Evolutionary conservation across 2,113 vertebrate species (phyloP), one percentile per base, ranked within the genome.

Genomic region (Notothenia rossii): DNA sequence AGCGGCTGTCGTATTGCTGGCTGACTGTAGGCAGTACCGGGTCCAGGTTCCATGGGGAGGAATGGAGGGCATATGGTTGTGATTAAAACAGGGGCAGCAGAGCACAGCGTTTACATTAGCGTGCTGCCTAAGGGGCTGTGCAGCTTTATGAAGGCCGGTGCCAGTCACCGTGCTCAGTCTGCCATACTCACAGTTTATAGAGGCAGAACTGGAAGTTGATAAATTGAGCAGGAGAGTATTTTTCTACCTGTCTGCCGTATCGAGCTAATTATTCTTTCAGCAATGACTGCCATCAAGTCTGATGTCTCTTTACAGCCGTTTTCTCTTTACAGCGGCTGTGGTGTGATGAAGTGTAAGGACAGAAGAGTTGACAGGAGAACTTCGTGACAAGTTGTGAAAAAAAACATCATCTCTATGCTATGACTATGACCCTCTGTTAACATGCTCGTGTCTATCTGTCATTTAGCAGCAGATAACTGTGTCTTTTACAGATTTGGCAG

Each of bases 51-150:
- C 49, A 3, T 82, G 75, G 68, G 83, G 69, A 71, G 74, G 82
- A 90, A 84, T 88, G 87, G 43, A 8, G 62, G 78, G 79, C 89
- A 94, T 89, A 91, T 92, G 91, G 86, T 83, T 88, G 75, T 87
- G 89, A 92, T 91, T 93, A 92, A 83, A 86, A 82, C 82, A 61
- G 80, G 76, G 81, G 82, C 79, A 74, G 80, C 62, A 18, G 83
- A 86, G 89, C 79, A 50, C 86, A 72, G 72, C 55, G 68, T 90
- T 90, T 90, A 91, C 83, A 88, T 90, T 88, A 88, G 81, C 77
- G 70, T 71, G 79, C 82, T 56, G 84, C 82, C 88, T 82, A 62
- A 75, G 82, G 85, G 84, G 70, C 72, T 51, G 76, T 20, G 75
- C 59, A 67, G 63, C 74, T 88, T 84, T 87, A 79, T 77, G 84